Percentiles rank a stretch among this genome's conserved stretches.
Conservation (phyloP, 2,888 invertebrate species). For the Lithosia quadra region DNA sequence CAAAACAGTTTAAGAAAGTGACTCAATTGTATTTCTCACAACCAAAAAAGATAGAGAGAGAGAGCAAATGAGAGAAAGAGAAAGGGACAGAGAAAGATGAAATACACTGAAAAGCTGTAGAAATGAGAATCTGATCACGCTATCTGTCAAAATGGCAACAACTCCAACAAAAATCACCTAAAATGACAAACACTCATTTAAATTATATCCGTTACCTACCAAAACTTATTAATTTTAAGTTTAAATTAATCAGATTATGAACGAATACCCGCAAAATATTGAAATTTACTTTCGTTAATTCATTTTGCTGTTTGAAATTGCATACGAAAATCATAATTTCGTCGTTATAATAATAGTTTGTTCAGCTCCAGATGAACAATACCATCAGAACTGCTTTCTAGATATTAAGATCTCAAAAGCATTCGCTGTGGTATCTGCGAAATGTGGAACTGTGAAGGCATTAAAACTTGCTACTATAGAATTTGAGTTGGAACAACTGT, state of each 20-base stretch:
- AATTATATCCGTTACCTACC: background rate
- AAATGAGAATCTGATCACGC: too few relatives aligned
- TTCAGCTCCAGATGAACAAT: constrained; percentile 55
- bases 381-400: constrained; percentile 47
- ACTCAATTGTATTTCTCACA: background rate
- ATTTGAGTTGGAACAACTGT: constrained; percentile 63
- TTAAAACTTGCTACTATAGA: constrained; percentile 73
- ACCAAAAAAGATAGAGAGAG: too few relatives aligned
- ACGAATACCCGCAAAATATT: background rate
- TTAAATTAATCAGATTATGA: background rate
- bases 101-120: too few relatives aligned
- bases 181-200: background rate
- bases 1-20: background rate
- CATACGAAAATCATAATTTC: constrained; percentile 35
- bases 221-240: background rate
- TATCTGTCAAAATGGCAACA: too few relatives aligned
- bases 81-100: too few relatives aligned
- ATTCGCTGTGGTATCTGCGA: constrained; percentile 44
- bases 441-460: constrained; percentile 60
- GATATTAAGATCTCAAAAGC: constrained; percentile 63
- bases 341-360: constrained; percentile 49
- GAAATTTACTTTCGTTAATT: background rate
- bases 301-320: constrained; percentile 23
- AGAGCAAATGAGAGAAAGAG: too few relatives aligned
- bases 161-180: too few relatives aligned